Percentiles rank a stretch among this genome's conserved stretches.
phyloP scores from a whole-genome alignment of 2,888 invertebrate genomes.

The Caenorhabditis plicata region DNA sequence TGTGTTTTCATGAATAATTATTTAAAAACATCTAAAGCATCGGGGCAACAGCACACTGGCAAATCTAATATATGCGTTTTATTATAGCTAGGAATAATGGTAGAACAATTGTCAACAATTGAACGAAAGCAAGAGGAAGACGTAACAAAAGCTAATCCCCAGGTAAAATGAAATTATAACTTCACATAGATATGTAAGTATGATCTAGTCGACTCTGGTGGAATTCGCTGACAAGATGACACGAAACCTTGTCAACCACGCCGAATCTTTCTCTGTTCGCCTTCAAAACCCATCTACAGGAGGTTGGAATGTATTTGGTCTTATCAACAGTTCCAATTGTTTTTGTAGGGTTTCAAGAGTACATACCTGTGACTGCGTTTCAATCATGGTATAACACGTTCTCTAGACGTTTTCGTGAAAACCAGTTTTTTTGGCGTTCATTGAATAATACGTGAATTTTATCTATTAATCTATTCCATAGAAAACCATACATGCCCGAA shows the following conservation, averaged over 20 bases:
- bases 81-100: slow-evolving; percentile 85
- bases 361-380: slow-evolving; percentile 83
- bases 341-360: slow-evolving; percentile 68
- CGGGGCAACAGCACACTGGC: too few species aligned
- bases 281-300: slow-evolving; percentile 40
- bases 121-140: slow-evolving; percentile 65
- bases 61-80: too few species aligned
- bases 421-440: slow-evolving; percentile 47
- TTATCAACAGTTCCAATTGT: neutral
- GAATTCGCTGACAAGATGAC: slow-evolving; percentile 83
- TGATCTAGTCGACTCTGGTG: slow-evolving; percentile 66
- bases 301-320: neutral
- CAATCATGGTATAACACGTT: slow-evolving; percentile 94
- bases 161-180: slow-evolving; percentile 18
- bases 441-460: slow-evolving; percentile 33
- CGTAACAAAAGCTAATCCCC: slow-evolving; percentile 62
- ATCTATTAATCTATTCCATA: too few species aligned
- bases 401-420: slow-evolving; percentile 76
- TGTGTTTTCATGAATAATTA: too few species aligned
- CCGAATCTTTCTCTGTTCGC: slow-evolving; percentile 83
- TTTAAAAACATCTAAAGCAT: too few species aligned
- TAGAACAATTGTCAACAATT: slow-evolving; percentile 75
- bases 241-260: slow-evolving; percentile 87
- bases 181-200: neutral
- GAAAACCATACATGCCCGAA: too few species aligned